These are phyloP conservation scores for Yponomeuta evonymella DNA, from an alignment of 2,888 invertebrate genomes.

Conservation along the genomic window DNA sequence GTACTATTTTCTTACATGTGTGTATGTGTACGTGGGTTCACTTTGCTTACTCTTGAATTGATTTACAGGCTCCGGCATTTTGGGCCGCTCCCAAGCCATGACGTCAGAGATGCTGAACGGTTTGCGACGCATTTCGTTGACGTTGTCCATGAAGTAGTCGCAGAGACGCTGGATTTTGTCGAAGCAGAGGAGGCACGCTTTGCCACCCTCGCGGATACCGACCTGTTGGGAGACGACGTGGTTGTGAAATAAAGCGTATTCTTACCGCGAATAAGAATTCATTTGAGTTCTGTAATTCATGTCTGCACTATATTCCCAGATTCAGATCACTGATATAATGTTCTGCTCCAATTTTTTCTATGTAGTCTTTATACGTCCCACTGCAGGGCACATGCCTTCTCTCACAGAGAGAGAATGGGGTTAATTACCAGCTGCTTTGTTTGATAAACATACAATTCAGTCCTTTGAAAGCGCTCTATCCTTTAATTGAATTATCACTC, in stretches of 20 bases:
- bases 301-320: too few species aligned
- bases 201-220: conserved; percentile 58
- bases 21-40: background rate
- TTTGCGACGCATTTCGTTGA: conserved; percentile 43
- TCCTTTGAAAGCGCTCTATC: too few species aligned
- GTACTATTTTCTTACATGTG: too few species aligned
- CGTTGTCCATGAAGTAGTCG: conserved; percentile 53
- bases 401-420: too few species aligned
- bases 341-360: too few species aligned
- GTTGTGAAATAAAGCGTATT: background rate
- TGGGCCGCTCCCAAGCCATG: conserved; percentile 36
- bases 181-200: conserved; percentile 56
- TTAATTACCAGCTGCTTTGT: too few species aligned
- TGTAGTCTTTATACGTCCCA: too few species aligned
- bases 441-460: too few species aligned
- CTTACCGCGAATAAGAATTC: background rate
- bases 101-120: conserved; percentile 63
- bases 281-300: too few species aligned
- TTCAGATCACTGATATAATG: too few species aligned
- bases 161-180: conserved; percentile 41
- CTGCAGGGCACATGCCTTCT: too few species aligned
- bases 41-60: conserved; percentile 50
- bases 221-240: conserved; percentile 34
- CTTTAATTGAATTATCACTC: too few species aligned
- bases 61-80: conserved; percentile 56